These are phyloP conservation scores for Acrocephalus scirpaceus DNA, from an alignment of 2,797 vertebrate genomes.

Conservation along the genomic window DNA sequence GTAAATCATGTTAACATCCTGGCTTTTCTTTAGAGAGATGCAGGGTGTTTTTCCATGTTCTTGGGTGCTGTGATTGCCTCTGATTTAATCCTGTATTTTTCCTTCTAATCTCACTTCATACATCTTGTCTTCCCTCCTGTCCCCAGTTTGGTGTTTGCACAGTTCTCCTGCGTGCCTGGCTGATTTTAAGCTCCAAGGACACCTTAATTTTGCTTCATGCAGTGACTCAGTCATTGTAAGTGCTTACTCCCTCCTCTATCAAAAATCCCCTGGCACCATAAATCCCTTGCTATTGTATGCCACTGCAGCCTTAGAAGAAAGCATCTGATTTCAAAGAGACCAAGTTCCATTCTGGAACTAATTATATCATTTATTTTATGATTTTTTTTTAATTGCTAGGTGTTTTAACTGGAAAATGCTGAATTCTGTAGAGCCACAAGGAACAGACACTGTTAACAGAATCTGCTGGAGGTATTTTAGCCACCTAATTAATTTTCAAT, in stretches of 20 bases:
- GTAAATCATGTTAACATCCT: conserved; percentile 84
- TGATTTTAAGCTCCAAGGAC: not conserved
- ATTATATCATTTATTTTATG: conserved; percentile 81
- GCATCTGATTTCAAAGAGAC: conserved; percentile 80
- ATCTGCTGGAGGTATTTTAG: conserved; percentile 77
- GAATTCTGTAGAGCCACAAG: conserved; percentile 69
- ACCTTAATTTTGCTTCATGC: conserved; percentile 29
- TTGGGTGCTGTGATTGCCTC: conserved; percentile 25
- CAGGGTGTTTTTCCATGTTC: conserved; percentile 25
- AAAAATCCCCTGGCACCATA: conserved; percentile 68
- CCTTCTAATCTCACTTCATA: not conserved
- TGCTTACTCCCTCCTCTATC: conserved; percentile 13
- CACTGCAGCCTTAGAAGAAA: conserved; percentile 64
- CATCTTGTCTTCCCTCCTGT: not conserved
- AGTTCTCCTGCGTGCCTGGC: not conserved
- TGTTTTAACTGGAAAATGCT: conserved; percentile 77
- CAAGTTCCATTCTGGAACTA: conserved; percentile 78
- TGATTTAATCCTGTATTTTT: not conserved
- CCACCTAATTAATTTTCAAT: conserved; percentile 85
- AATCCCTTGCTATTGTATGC: conserved; percentile 66
- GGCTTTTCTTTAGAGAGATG: conserved; percentile 59
- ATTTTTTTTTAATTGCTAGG: conserved; percentile 80
- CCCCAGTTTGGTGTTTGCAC: not conserved
- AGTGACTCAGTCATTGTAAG: conserved; percentile 33
- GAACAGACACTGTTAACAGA: conserved; percentile 67